A percentile compares a stretch with the other conserved stretches of the same genome.
These are phyloP conservation scores for Amiota mariae DNA, from an alignment of 2,888 invertebrate genomes.

Conservation along the genomic window DNA sequence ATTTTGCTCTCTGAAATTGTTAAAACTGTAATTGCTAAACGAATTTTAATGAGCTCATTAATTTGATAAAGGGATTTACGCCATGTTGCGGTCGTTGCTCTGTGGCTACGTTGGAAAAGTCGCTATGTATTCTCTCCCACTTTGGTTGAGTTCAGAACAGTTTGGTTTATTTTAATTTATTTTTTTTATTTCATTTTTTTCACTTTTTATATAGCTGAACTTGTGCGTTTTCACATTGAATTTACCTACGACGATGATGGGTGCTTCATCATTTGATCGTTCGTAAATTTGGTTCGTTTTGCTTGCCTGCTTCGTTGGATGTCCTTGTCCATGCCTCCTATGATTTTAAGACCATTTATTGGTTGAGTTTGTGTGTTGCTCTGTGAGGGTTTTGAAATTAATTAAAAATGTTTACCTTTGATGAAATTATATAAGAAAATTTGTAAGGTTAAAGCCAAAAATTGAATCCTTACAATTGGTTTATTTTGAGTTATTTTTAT, in stretches of 20 bases:
- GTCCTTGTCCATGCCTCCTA: no score
- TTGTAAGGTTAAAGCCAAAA: background rate
- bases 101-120: conserved; percentile 27
- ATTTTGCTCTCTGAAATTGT: conserved; percentile 52
- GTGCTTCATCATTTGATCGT: no score
- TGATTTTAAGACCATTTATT: background rate
- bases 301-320: conserved; percentile 21
- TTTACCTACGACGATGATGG: background rate
- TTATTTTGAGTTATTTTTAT: no score
- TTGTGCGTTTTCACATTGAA: conserved; percentile 36
- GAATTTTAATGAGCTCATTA: conserved; percentile 71
- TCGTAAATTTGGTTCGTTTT: no score
- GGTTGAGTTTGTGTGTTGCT: conserved; percentile 14
- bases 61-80: conserved; percentile 69
- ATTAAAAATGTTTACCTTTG: conserved; percentile 59
- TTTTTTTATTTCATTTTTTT: no score
- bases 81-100: conserved; percentile 57
- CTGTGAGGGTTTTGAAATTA: conserved; percentile 45
- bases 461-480: background rate
- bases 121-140: background rate
- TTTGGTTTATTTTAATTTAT: no score
- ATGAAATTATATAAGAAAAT: conserved; percentile 53
- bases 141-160: conserved; percentile 30
- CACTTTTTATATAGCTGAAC: conserved; percentile 42
- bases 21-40: conserved; percentile 70